Evolutionary conservation across 2,888 invertebrate genomes (phyloP).

Genomic region (Argyresthia goedartella): DNA sequence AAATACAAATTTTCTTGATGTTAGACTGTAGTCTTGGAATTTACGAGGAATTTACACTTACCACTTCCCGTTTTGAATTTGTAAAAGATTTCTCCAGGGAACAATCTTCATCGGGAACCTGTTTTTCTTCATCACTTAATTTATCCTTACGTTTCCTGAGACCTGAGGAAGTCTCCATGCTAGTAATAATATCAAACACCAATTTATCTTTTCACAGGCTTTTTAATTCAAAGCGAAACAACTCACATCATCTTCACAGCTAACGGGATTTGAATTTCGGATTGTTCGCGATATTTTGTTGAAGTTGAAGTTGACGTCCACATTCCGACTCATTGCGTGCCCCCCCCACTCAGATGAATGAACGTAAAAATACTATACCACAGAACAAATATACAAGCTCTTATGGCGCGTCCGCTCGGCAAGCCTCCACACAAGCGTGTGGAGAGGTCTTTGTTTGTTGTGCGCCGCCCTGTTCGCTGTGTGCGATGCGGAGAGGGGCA

Average conservation of each 20-base stretch:
- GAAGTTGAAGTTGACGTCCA: too few species aligned
- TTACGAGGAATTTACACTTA: constrained; percentile 17
- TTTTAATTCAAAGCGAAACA: not conserved
- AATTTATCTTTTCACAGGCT: not conserved
- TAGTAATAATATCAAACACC: not conserved
- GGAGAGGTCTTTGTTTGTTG: too few species aligned
- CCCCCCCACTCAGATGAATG: too few species aligned
- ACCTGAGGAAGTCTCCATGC: constrained; percentile 10
- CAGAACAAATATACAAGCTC: too few species aligned
- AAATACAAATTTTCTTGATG: not conserved
- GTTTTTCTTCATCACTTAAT: constrained; percentile 45
- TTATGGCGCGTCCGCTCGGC: too few species aligned
- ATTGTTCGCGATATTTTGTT: too few species aligned
- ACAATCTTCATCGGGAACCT: constrained; percentile 27
- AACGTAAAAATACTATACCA: too few species aligned
- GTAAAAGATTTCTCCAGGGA: constrained; percentile 20
- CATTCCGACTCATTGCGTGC: too few species aligned
- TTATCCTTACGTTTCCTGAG: constrained; percentile 28
- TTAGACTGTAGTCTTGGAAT: not conserved
- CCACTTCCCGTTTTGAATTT: constrained; percentile 26
- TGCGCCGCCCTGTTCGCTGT: too few species aligned
- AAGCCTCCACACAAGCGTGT: too few species aligned
- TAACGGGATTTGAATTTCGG: not conserved
- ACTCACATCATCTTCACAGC: not conserved
- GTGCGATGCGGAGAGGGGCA: too few species aligned